These are phyloP conservation scores for Xenus cinereus DNA, from an alignment of 2,113 vertebrate species.

Conservation along the genomic window DNA sequence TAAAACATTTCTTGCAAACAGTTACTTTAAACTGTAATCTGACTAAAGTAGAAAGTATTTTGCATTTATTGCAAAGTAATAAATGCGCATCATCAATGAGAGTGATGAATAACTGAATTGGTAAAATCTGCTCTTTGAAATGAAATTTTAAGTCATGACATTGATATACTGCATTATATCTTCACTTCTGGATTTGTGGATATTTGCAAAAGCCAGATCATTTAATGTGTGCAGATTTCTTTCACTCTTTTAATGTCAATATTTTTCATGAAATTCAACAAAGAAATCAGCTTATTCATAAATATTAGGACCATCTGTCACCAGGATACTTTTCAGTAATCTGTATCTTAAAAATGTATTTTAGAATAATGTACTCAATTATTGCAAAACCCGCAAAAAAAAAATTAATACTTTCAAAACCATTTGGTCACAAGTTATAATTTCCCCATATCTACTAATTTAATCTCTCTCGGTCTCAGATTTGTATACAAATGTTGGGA, in stretches of 20 bases:
- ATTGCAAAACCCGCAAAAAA: neutral
- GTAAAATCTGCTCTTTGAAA: neutral
- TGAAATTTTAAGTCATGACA: neutral
- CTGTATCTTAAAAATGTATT: neutral
- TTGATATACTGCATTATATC: neutral
- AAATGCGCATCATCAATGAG: neutral
- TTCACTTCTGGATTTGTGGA: neutral
- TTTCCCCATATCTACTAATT: neutral
- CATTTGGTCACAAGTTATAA: neutral
- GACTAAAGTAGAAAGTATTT: neutral
- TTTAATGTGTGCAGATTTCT: neutral
- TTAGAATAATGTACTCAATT: neutral
- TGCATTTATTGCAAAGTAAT: neutral
- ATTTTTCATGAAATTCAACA: neutral
- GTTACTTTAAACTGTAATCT: neutral
- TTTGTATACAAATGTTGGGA: neutral
- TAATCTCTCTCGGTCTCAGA: neutral
- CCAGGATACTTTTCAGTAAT: neutral
- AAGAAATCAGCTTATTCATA: neutral
- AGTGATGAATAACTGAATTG: neutral
- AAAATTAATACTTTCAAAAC: neutral
- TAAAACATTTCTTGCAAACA: neutral
- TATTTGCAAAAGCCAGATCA: neutral
- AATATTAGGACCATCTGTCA: neutral
- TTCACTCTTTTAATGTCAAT: neutral